A percentile compares a stretch with the other conserved stretches of the same genome.
phyloP scores from a whole-genome alignment of 2,113 vertebrate genomes.

The zebrafish (Danio rerio) region DNA sequence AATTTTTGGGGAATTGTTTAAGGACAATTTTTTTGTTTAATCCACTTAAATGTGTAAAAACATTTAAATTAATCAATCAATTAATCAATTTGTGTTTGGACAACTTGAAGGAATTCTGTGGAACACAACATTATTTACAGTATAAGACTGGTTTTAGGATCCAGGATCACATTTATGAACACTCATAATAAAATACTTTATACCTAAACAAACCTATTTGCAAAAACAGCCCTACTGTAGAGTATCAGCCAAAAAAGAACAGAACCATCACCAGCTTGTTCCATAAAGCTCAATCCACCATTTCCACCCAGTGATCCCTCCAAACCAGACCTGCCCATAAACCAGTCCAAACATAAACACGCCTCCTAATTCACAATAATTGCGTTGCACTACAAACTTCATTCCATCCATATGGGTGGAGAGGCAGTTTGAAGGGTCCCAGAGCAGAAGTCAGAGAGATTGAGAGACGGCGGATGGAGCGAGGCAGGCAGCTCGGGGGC shows the following conservation, averaged over 20 bases:
- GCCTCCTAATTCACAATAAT: slow-evolving; percentile 25
- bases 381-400: not conserved
- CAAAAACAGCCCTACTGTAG: not conserved
- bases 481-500: slow-evolving; percentile 24
- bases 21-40: no score
- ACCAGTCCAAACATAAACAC: slow-evolving; percentile 1
- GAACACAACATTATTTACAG: no score
- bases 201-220: not conserved
- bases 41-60: no score
- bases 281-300: not conserved
- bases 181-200: not conserved
- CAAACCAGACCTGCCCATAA: slow-evolving; percentile 3
- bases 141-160: no score
- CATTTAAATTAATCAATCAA: no score
- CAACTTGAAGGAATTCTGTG: no score
- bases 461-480: not conserved
- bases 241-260: not conserved
- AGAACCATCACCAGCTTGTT: not conserved
- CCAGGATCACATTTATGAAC: not conserved
- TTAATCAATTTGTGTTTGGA: no score
- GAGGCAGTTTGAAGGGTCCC: slow-evolving; percentile 3
- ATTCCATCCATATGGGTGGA: slow-evolving; percentile 1
- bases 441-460: slow-evolving; percentile 9
- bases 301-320: not conserved
- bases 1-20: no score